Evolutionary conservation across 2,888 invertebrate species (phyloP), one percentile per base, ranked within the genome.

Genomic region (Eupithecia subfuscata): DNA sequence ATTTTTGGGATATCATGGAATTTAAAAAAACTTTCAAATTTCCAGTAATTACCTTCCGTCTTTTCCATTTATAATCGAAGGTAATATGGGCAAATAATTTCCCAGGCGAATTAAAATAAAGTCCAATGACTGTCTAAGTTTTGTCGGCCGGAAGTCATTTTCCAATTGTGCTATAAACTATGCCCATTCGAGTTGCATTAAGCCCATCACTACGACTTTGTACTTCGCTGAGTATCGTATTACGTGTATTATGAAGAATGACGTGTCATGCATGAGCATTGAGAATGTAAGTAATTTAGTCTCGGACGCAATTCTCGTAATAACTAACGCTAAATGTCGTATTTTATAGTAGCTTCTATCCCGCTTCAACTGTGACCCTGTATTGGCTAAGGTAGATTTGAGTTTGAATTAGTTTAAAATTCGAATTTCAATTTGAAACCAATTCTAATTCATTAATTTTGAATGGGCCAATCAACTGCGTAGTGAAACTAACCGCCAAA

Each of bases 111-210:
- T 56, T 56, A 56, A 60, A 22, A 60, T 60, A 60, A 60, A 60
- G 60, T 14, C 12, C 22, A 60, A 60, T 60, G 60, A 60, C 60
- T 60, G 69, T 75, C 67, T 52, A 77, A 69, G 75, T 78, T 71
- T 76, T 65, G 70, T 72, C 71, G 64, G 75, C 72, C 78, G 83
- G 80, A 78, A 82, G 85, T 81, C 63, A 86, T 86, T 85, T 85
- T 84, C 79, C 84, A 87, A 86, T 87, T 87, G 83, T 84, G 78
- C 69, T 52, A 67, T 84, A 80, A 78, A 70, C 67, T 74, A 81
- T 71, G 83, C 75, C 82, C 80, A 82, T 82, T 85, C 81, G 77
- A 82, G 85, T 84, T 82, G 82, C 80, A 84, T 86, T 82, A 83
- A 68, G 82, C 71, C 75, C 79, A 77, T 75, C 75, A 79, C 80